A percentile compares a stretch with the other conserved stretches of the same genome.
phyloP scores from a whole-genome alignment of 2,113 vertebrate species.

The Circaetus cinerascens region DNA sequence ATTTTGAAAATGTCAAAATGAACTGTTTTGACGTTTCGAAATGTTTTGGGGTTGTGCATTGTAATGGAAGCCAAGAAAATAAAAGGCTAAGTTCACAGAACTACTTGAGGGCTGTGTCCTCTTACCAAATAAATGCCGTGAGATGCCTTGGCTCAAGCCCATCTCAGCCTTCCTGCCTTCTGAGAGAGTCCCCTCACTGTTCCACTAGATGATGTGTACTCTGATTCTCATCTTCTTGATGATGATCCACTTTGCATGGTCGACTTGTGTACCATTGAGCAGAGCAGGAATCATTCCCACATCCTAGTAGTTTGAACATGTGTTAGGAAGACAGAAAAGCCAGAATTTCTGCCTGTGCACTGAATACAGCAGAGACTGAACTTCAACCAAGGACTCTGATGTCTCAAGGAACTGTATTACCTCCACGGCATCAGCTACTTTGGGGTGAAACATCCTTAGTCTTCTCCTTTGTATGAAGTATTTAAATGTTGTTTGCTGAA shows the following conservation, averaged over 20 bases:
- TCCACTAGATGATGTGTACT: background rate
- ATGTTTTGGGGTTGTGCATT: background rate
- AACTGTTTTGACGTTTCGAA: background rate
- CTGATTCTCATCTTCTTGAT: background rate
- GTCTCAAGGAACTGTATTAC: background rate
- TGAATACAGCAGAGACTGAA: background rate
- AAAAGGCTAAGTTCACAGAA: background rate
- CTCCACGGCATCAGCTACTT: background rate
- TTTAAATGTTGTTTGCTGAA: background rate
- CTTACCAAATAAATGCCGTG: background rate
- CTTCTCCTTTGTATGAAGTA: background rate
- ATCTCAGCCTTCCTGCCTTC: background rate
- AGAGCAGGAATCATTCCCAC: background rate
- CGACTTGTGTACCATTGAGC: accelerated
- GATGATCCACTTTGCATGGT: background rate
- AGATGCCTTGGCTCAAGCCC: background rate
- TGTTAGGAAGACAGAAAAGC: background rate
- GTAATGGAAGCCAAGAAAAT: background rate
- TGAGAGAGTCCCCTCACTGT: background rate
- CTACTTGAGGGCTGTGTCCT: background rate
- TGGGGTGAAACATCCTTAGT: background rate
- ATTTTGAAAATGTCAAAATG: conserved; percentile 29
- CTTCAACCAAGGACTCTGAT: background rate
- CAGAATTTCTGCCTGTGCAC: background rate
- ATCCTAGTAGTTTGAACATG: background rate